Evolutionary conservation across 2,113 vertebrate genomes (phyloP).

Genomic region (Pelecanoides urinatrix): DNA sequence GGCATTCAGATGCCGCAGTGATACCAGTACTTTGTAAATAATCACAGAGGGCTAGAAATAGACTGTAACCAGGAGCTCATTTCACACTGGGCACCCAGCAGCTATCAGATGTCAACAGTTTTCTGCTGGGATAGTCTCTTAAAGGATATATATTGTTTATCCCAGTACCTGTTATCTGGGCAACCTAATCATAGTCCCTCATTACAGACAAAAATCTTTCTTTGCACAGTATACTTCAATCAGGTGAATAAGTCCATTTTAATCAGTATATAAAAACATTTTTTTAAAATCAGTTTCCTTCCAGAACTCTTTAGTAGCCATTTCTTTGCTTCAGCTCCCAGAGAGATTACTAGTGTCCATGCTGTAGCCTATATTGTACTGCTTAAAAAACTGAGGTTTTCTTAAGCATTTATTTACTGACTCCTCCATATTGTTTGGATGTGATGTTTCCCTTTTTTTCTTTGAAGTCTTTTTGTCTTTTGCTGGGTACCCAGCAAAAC

Average conservation of each 20-base stretch:
- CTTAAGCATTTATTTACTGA: background rate
- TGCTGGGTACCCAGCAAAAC: background rate
- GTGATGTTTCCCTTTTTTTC: background rate
- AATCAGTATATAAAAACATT: background rate
- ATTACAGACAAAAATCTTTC: background rate
- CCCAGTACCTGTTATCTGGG: background rate
- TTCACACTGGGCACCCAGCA: background rate
- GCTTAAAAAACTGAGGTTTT: too few relatives aligned
- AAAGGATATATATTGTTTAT: background rate
- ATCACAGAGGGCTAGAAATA: background rate
- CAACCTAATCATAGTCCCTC: background rate
- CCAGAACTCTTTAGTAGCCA: background rate
- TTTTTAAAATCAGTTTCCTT: background rate
- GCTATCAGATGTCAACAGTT: background rate
- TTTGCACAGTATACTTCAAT: background rate
- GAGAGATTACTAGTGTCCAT: background rate
- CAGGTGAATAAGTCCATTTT: background rate
- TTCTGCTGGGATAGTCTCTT: background rate
- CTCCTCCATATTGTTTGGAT: background rate
- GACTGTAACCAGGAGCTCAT: background rate
- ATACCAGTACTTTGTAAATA: background rate
- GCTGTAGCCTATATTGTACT: background rate
- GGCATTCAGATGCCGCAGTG: background rate
- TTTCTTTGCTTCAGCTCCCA: background rate
- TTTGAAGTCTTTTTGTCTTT: background rate